Evolutionary conservation across 2,888 invertebrate species (phyloP), one percentile per base, ranked within the genome.

Genomic region (Chloroclystis v-ata): DNA sequence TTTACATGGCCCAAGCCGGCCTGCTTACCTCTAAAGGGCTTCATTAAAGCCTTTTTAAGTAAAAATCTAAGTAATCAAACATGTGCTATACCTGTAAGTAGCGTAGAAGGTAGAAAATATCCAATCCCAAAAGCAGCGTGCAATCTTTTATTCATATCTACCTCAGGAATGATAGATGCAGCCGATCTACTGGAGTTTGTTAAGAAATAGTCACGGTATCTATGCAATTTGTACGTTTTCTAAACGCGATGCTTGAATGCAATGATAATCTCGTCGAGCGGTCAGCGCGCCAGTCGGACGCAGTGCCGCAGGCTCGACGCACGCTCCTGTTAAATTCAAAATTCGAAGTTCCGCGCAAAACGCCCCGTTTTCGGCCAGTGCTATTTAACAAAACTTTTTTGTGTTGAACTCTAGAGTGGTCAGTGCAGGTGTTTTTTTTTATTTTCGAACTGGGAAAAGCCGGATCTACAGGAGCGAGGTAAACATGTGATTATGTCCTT

Each of bases 171-270:
- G 48, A 44, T 48, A 25, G 11, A 28, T 43, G 49, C 47, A 43
- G 41, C 25, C 37, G 29, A 40, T 28, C 44, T 42, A 42, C 46
- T 42, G 35, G 41, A 56, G 35, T 47, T 29, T 50, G 50, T 52
- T 50, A 49, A 38, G 50, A 59, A 56, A 56, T 54, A 56, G 49
- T 76, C 70, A 72, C 73, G 70, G 73, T 76, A 74, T 76, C 77
- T 73, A 65, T 71, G 72, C 69, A 75, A 74, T 77, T 78, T 79
- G 76, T 78, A 75, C 75, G 79, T 83, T 85, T 85, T 85, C 85
- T 85, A 85, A 80, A 74, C 72, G 65, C 72, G 63, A 69, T 69
- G 69, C 67, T 63, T 67, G 71, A 67, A 69, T 70, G 72, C 72
- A 72, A 66, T 49, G 58, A 69, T 72, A 70, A 70, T 67, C 65